Evolutionary conservation across 2,888 invertebrate genomes (phyloP).

Genomic region (Acanthacorydalis orientalis): DNA sequence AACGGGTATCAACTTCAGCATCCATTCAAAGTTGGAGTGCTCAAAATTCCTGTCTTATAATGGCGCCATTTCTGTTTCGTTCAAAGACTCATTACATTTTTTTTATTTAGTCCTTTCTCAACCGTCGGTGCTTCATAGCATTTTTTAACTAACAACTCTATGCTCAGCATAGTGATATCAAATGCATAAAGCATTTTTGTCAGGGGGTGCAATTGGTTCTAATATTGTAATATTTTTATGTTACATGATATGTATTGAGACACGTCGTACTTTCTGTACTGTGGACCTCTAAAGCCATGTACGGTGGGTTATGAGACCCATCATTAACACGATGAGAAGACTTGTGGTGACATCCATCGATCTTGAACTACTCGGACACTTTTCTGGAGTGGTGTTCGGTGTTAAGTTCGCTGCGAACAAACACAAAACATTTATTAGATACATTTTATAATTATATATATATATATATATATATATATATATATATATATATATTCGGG

Average conservation of each 20-base stretch:
- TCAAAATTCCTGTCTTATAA: no score
- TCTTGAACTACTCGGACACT: constrained; percentile 4
- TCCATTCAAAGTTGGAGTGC: no score
- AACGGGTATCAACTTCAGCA: neutral
- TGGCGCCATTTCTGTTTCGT: neutral
- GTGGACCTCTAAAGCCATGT: constrained; percentile 6
- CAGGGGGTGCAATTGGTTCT: neutral
- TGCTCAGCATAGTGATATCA: neutral
- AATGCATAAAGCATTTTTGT: constrained; percentile 3
- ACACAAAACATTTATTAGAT: neutral
- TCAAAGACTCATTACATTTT: neutral
- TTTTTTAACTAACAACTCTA: constrained; percentile 1
- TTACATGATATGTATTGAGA: constrained; percentile 4
- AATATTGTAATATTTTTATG: neutral
- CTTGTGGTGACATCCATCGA: neutral
- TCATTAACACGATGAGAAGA: neutral
- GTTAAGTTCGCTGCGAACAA: constrained; percentile 6
- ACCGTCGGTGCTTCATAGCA: no score
- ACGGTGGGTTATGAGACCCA: neutral
- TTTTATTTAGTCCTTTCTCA: neutral
- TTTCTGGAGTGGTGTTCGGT: constrained; percentile 4
- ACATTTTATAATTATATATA: neutral
- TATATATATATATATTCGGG: neutral
- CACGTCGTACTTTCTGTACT: neutral
- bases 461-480: neutral